Conservation (phyloP, 2,113 vertebrate genomes). For the Porphyrio hochstetteri region DNA sequence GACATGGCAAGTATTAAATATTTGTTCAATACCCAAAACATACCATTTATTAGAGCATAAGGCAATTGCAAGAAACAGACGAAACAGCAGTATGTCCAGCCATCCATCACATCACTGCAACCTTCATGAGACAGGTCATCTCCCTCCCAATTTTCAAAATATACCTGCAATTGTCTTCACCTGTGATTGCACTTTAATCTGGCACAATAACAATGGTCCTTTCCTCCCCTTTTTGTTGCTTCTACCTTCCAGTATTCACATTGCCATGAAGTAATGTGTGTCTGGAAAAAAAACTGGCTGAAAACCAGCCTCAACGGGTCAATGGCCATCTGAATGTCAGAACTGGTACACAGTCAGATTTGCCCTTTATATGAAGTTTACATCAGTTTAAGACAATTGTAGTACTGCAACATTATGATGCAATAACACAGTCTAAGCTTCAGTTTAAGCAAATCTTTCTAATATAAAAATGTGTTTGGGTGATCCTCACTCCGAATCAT, state of each 20-base stretch:
- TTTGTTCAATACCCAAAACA: not conserved
- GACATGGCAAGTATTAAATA: not conserved
- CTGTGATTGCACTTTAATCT: not conserved
- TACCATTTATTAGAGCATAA: not conserved
- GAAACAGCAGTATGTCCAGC: not conserved
- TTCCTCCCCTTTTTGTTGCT: not conserved
- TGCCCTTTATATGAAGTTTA: fast-evolving
- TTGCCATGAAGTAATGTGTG: not conserved
- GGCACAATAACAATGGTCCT: not conserved
- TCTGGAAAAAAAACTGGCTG: not conserved
- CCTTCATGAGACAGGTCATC: not conserved
- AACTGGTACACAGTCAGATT: not conserved
- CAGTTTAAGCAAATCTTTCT: not conserved
- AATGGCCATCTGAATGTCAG: not conserved
- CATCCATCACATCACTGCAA: not conserved
- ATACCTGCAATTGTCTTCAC: not conserved
- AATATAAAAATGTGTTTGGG: not conserved
- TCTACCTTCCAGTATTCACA: fast-evolving
- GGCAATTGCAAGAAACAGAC: not conserved
- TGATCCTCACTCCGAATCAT: not conserved
- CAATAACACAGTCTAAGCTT: not conserved
- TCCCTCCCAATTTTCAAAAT: not conserved
- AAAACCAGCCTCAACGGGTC: not conserved
- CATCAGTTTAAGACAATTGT: not conserved
- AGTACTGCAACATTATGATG: not conserved